Conservation (phyloP, 2,888 invertebrate genomes). For the Linyphia triangularis region DNA sequence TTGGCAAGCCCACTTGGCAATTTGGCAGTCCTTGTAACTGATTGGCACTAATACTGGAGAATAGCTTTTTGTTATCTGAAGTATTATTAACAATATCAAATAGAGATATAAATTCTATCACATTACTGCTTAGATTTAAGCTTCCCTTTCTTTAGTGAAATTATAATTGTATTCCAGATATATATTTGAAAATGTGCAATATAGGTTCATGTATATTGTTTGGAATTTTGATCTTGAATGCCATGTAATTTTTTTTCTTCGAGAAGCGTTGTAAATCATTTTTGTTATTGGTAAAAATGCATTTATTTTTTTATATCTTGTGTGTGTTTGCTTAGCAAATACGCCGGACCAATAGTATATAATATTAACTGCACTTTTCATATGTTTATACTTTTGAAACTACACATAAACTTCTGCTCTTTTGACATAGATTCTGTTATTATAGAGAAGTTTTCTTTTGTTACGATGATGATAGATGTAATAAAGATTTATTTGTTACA, state of each 20-base stretch:
- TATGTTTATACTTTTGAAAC: constrained; percentile 26
- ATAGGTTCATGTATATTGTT: not conserved
- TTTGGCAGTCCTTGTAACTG: too few relatives aligned
- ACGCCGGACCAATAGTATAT: constrained; percentile 24
- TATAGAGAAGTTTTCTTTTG: not conserved
- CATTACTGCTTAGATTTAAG: too few relatives aligned
- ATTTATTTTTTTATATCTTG: constrained; percentile 40
- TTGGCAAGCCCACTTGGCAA: too few relatives aligned
- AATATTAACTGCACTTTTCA: constrained; percentile 15
- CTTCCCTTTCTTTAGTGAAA: too few relatives aligned
- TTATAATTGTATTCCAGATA: too few relatives aligned
- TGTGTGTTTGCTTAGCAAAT: not conserved
- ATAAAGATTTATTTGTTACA: constrained; percentile 24
- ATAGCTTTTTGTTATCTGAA: too few relatives aligned
- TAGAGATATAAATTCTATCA: too few relatives aligned
- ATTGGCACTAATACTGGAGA: too few relatives aligned
- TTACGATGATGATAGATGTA: constrained; percentile 11
- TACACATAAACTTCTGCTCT: not conserved
- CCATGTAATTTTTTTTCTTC: not conserved
- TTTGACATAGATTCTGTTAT: constrained; percentile 1
- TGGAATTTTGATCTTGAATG: not conserved
- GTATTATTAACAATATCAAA: too few relatives aligned
- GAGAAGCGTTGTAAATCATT: not conserved
- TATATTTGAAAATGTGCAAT: not conserved
- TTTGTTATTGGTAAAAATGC: constrained; percentile 21